Evolutionary conservation across 2,888 invertebrate species (phyloP).

Genomic region (Elaeidobius kamerunicus): DNA sequence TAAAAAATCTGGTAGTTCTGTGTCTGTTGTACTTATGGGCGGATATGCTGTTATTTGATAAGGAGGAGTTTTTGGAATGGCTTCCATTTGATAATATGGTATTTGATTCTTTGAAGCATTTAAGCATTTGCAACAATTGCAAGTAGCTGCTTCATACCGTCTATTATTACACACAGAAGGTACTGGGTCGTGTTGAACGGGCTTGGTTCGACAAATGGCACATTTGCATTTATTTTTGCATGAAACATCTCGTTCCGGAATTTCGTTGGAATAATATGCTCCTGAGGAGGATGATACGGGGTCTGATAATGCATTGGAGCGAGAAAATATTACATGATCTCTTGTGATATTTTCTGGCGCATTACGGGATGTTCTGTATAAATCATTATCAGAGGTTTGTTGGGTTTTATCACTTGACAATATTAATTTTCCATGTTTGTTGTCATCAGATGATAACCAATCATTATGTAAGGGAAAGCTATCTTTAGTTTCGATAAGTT

Average conservation of each 20-base stretch:
- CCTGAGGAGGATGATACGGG: constrained; percentile 6
- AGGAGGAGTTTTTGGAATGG: not conserved
- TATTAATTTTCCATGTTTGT: constrained; percentile 16
- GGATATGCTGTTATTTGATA: constrained; percentile 4
- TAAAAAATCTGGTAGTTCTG: constrained; percentile 4
- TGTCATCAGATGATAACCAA: not conserved
- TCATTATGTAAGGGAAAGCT: constrained; percentile 19
- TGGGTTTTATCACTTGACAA: constrained; percentile 28
- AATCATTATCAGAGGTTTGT: constrained; percentile 32
- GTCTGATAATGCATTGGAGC: constrained; percentile 2
- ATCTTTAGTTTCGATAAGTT: constrained; percentile 26
- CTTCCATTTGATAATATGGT: not conserved
- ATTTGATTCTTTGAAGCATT: not conserved
- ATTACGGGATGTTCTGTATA: constrained; percentile 13
- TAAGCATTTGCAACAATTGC: constrained; percentile 16
- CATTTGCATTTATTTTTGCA: constrained; percentile 13
- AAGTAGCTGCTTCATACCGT: not conserved
- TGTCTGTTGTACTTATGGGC: constrained; percentile 7
- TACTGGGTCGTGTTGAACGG: not conserved
- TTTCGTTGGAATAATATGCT: constrained; percentile 16
- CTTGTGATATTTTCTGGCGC: too few relatives aligned
- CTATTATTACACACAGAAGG: not conserved
- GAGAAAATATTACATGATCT: too few relatives aligned
- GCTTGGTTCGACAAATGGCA: not conserved
- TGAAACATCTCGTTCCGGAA: constrained; percentile 16